Base-by-base conservation (phyloP, 2,113 vertebrate genomes). In the Physeter macrocephalus region DNA sequence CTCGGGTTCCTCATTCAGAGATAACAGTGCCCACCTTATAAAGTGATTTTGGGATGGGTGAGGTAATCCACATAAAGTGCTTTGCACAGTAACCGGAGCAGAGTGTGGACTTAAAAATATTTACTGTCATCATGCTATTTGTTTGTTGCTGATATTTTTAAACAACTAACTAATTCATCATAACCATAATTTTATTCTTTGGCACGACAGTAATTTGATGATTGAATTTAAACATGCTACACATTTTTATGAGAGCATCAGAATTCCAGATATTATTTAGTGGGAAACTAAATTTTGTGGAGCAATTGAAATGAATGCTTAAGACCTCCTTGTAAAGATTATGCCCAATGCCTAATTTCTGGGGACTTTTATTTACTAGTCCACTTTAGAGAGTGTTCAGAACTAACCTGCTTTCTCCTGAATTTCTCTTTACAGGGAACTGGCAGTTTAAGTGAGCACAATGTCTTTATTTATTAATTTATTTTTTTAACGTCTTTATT, bases 391-490 rank as follows among this genome's bases (percentile, higher is more conserved):
- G 92, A 96, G 92, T 39, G n/a, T 43, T 81, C 39, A 41, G 36
- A 49, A 90, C 61, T 84, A 87, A 86, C 67, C 31, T 80, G 36
- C 46, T 54, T 95, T 90, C 94, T 93, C 81, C 85, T 88, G 81
- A 95, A 36, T 81, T 89, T 75, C 41, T 90, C 62, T 88, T 67
- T 71, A 10, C n/a, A 80, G 93, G 67, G 80, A 90, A 57, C 20
- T 62, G 90, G 41, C 52, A 74, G 43, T 96, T 78, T 52, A 81
- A 78, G 39, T 4, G 2, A 72, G 54, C 61, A 90, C 67, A 84
- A n/a, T 90, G 81, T 78, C 89, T 97, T 87, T 91, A 97, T 97
- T 97, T 93, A 52, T 52, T 52, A 52, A 52, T 15, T 52, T 52
- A 52, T 52, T 15, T 52, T 52, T 52, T 5, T 15, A 52, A 15